Percentiles rank a stretch among this genome's conserved stretches.
These are phyloP conservation scores for Malurus leucopterus DNA, from an alignment of 2,797 vertebrate species.

Conservation along the genomic window DNA sequence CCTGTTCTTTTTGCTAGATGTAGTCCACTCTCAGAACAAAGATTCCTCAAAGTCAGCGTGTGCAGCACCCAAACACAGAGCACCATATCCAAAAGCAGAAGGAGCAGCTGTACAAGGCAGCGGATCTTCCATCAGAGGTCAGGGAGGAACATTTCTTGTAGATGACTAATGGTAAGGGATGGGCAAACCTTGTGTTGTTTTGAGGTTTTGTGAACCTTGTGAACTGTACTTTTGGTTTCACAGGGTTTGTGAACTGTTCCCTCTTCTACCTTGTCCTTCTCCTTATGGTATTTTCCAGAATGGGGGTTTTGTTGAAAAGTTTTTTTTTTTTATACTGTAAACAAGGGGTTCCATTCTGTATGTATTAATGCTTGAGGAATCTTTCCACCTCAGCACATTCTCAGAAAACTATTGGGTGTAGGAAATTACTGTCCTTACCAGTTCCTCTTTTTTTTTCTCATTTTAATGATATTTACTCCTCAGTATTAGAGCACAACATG, in stretches of 20 bases:
- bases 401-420: not conserved
- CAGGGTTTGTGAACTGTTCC: not conserved
- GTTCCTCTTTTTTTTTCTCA: not conserved
- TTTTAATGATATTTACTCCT: not conserved
- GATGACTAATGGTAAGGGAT: constrained; percentile 51
- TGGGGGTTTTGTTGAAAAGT: not conserved
- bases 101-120: not conserved
- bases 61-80: not conserved
- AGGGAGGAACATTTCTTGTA: constrained; percentile 17
- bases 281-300: not conserved
- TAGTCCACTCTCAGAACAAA: not conserved
- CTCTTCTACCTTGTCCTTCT: not conserved
- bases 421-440: not conserved
- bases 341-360: not conserved
- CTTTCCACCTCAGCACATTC: not conserved
- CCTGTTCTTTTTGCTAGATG: not conserved
- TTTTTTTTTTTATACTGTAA: not conserved
- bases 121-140: constrained; percentile 5
- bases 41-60: not conserved
- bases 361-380: not conserved
- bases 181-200: constrained; percentile 42
- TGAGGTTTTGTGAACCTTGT: constrained; percentile 52
- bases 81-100: not conserved
- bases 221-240: constrained; percentile 37
- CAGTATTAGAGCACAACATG: not conserved